phyloP scores from a whole-genome alignment of 2,113 vertebrate species.

The Channa maculata region DNA sequence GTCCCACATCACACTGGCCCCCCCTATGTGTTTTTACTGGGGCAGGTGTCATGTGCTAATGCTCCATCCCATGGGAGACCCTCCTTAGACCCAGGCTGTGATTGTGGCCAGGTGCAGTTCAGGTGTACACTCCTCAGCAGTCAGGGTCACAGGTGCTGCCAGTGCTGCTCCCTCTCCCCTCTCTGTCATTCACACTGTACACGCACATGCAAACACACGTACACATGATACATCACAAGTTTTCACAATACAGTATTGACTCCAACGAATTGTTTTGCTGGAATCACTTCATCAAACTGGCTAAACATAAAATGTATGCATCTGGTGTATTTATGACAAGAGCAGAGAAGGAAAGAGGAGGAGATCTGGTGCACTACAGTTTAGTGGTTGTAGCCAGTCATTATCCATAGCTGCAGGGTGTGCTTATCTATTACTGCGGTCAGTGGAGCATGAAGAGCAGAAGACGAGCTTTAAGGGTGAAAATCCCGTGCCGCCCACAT shows the following conservation, averaged over 20 bases:
- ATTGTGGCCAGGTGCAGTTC: constrained; percentile 84
- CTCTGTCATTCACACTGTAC: constrained; percentile 37
- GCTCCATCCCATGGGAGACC: constrained; percentile 41
- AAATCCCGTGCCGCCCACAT: constrained; percentile 73
- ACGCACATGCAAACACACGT: constrained; percentile 8
- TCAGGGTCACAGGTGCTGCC: constrained; percentile 81
- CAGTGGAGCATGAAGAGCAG: constrained; percentile 88
- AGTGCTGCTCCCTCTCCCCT: constrained; percentile 36
- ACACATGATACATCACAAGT: constrained; percentile 7
- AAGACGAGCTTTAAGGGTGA: constrained; percentile 86
- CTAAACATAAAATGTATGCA: constrained; percentile 20
- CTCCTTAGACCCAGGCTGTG: constrained; percentile 49
- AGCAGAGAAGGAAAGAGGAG: constrained; percentile 41
- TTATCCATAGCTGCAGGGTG: constrained; percentile 87
- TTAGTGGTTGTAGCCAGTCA: constrained; percentile 84
- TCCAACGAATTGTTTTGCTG: constrained; percentile 20
- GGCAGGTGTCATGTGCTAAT: constrained; percentile 80
- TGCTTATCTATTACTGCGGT: constrained; percentile 89
- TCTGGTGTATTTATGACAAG: constrained; percentile 15
- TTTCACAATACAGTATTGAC: constrained; percentile 7
- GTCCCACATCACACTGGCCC: constrained; percentile 68
- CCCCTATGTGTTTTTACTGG: constrained; percentile 53
- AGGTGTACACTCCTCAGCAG: constrained; percentile 80
- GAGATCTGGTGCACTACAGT: constrained; percentile 62
- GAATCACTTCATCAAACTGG: constrained; percentile 17